These are phyloP conservation scores for Tyrannus savana DNA, from an alignment of 2,113 vertebrate genomes.

Conservation along the genomic window DNA sequence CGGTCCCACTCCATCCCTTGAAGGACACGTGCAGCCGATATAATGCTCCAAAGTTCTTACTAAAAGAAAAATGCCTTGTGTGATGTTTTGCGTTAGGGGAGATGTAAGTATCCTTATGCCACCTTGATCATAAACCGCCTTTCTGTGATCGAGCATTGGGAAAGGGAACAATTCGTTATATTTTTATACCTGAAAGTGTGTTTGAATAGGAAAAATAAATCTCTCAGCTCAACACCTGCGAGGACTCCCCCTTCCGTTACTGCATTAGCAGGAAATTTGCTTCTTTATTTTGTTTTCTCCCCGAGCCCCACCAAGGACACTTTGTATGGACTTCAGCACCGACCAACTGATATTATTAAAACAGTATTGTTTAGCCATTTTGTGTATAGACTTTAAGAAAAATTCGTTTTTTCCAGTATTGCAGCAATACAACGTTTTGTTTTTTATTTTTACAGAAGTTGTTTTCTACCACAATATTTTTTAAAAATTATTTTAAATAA, in stretches of 20 bases:
- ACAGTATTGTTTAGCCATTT: slow-evolving; percentile 56
- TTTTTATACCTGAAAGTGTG: slow-evolving; percentile 7
- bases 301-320: neutral
- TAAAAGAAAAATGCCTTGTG: neutral
- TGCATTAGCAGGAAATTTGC: neutral
- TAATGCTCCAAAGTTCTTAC: neutral
- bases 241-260: neutral
- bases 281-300: neutral
- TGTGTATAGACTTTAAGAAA: slow-evolving; percentile 61
- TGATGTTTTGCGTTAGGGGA: neutral
- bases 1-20: neutral
- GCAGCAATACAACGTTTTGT: slow-evolving; percentile 62
- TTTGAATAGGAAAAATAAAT: slow-evolving; percentile 37
- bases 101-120: neutral
- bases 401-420: slow-evolving; percentile 40
- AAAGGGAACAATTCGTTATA: neutral
- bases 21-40: neutral
- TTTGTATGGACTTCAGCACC: slow-evolving; percentile 56
- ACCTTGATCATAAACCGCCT: neutral
- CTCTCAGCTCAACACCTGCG: slow-evolving; percentile 27
- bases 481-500: slow-evolving; percentile 74
- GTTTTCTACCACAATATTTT: slow-evolving; percentile 80
- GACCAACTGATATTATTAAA: slow-evolving; percentile 46
- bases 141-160: slow-evolving; percentile 43
- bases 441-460: slow-evolving; percentile 62